Percentiles rank a stretch among this genome's conserved stretches.
These are phyloP conservation scores for Hemiscyllium ocellatum DNA, from an alignment of 2,113 vertebrate species.

Conservation along the genomic window DNA sequence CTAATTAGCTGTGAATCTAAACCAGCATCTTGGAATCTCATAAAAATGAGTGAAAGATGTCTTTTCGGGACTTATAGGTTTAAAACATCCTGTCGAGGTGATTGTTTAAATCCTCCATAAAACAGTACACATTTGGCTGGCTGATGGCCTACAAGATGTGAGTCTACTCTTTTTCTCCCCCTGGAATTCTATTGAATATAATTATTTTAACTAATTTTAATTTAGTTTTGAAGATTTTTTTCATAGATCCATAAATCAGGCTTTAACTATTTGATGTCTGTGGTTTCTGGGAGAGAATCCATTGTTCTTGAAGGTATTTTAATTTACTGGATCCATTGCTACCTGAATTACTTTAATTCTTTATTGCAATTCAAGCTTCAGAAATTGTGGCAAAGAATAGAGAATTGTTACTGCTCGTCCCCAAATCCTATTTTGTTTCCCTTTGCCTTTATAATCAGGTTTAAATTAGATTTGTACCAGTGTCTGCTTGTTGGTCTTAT, in stretches of 20 bases:
- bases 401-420: not conserved
- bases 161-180: too few species aligned
- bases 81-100: not conserved
- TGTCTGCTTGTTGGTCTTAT: not conserved
- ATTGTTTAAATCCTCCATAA: not conserved
- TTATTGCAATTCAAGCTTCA: not conserved
- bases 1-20: not conserved
- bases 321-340: not conserved
- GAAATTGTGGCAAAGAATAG: not conserved
- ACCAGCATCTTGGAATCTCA: not conserved
- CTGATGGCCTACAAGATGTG: not conserved
- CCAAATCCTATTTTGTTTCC: not conserved
- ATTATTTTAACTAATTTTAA: conserved; percentile 1
- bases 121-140: not conserved
- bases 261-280: not conserved
- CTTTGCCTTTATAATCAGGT: not conserved
- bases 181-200: not conserved
- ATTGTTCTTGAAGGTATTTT: not conserved
- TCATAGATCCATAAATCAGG: not conserved
- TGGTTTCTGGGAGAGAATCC: not conserved
- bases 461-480: not conserved
- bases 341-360: not conserved
- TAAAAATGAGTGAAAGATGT: not conserved
- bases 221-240: not conserved
- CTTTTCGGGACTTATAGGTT: not conserved